Evolutionary conservation across 2,797 vertebrate genomes (phyloP), one percentile per base, ranked within the genome.

Genomic region (Orestias chungarensis): DNA sequence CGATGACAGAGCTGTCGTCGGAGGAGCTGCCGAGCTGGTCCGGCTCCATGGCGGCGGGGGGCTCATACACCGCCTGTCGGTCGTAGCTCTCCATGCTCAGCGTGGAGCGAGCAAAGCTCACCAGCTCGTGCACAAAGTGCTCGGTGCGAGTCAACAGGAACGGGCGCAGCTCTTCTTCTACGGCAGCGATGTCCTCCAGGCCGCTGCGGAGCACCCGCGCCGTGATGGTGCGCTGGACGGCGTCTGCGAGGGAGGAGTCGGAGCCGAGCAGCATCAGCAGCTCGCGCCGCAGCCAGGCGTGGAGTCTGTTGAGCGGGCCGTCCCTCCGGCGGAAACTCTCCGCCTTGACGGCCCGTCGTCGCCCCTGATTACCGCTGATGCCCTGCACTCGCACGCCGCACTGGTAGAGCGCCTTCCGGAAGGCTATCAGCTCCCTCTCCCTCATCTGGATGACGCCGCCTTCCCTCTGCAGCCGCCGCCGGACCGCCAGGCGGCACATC

Each of bases 61-160:
- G 95, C 82, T 97, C 95, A 31, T 98, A 98, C 73, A 94, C 94
- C 1, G 96, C 96, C 9, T 95, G 94, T 6, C 95, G 91, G 75
- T 98, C 97, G 17, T 97, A 98, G 0, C 86, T 92, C 3, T 97
- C 96, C 77, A 97, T 88, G 61, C 93, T 94, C 84, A 96, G 97
- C 2, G 95, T 95, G 43, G 96, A 96, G 42, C 95, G 93, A 1
- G 96, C 96, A 72, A 96, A 98, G 84, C 93, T 95, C 68, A 95
- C 92, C 75, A 98, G 93, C 70, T 98, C 96, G 1, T 98, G 97
- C 70, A 98, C 80, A 88, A 98, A 98, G 85, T 97, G 97, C 4
- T 96, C 95, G 0, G 96, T 97, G 49, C 95, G 93, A 9, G 95
- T 94, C 78, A 96, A 81, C 47, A 98, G 82, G 87, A 97, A 97